A percentile compares a stretch with the other conserved stretches of the same genome.
These are phyloP conservation scores for Petromus typicus DNA, from an alignment of 2,113 vertebrate genomes.

Conservation along the genomic window DNA sequence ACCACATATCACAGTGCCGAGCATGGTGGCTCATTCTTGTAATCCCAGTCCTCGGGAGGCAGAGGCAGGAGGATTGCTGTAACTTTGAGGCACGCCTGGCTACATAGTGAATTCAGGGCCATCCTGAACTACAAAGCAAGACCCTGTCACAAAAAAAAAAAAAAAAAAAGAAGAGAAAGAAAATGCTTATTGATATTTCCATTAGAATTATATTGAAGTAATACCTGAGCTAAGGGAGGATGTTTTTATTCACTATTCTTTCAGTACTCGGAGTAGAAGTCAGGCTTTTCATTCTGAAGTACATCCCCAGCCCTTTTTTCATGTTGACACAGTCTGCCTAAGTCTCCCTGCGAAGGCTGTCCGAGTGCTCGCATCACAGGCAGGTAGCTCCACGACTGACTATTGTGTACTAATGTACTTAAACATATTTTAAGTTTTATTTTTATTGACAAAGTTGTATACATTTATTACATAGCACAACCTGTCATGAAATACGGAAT, in stretches of 20 bases:
- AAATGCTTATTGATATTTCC: too few relatives aligned
- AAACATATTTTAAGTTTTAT: neutral
- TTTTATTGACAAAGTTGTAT: neutral
- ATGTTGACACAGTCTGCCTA: neutral
- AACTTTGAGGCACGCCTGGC: too few relatives aligned
- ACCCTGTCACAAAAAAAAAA: too few relatives aligned
- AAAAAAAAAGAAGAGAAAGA: too few relatives aligned
- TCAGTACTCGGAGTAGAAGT: neutral
- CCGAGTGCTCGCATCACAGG: neutral
- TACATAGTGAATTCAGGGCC: too few relatives aligned
- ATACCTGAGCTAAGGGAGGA: neutral
- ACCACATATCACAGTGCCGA: too few relatives aligned
- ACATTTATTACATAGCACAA: neutral
- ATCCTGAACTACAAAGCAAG: too few relatives aligned
- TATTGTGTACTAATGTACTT: neutral
- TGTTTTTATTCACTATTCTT: neutral
- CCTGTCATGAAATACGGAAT: neutral
- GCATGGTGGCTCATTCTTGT: too few relatives aligned
- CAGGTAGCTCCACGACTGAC: neutral
- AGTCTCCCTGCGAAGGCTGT: neutral
- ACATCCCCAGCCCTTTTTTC: neutral
- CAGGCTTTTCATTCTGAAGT: neutral
- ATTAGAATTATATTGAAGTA: neutral
- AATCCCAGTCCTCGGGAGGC: too few relatives aligned
- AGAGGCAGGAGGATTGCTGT: too few relatives aligned